Conservation (phyloP, 2,888 invertebrate genomes). For the Blera fallax region DNA sequence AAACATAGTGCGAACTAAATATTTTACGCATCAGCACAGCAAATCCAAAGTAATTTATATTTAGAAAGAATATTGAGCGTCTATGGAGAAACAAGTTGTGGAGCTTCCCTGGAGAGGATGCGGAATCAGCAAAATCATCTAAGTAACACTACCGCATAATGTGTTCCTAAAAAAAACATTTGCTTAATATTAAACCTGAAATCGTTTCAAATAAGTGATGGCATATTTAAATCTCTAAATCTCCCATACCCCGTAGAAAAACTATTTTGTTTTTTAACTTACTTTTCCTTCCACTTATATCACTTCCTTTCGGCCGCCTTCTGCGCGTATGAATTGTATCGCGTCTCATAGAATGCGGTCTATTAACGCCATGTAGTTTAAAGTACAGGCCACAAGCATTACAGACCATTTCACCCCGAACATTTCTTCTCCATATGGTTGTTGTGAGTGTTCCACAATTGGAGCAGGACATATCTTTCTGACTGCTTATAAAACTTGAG, state of each 20-base stretch:
- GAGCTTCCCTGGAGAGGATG: too few relatives aligned
- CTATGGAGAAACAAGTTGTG: too few relatives aligned
- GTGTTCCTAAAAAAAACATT: too few relatives aligned
- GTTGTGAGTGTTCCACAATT: conserved; percentile 99
- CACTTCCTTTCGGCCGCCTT: conserved; percentile 91
- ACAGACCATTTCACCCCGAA: conserved; percentile 98
- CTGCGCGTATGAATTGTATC: conserved; percentile 97
- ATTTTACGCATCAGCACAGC: too few relatives aligned
- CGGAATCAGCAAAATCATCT: too few relatives aligned
- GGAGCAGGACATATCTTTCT: conserved; percentile 92
- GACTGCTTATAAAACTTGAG: conserved; percentile 75
- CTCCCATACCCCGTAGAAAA: neutral
- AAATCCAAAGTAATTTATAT: too few relatives aligned
- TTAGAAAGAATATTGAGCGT: too few relatives aligned
- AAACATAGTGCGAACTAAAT: too few relatives aligned
- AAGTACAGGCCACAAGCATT: conserved; percentile 99
- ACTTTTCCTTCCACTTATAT: conserved; percentile 84
- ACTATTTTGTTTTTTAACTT: conserved; percentile 75
- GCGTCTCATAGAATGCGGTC: conserved; percentile 97
- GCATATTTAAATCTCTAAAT: too few relatives aligned
- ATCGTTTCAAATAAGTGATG: too few relatives aligned
- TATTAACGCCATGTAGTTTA: conserved; percentile 96
- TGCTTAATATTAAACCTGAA: too few relatives aligned
- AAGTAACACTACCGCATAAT: too few relatives aligned
- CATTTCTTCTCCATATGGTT: conserved; percentile 98